Base-by-base conservation (phyloP, 2,888 invertebrate genomes). In the Rhagonycha lutea region DNA sequence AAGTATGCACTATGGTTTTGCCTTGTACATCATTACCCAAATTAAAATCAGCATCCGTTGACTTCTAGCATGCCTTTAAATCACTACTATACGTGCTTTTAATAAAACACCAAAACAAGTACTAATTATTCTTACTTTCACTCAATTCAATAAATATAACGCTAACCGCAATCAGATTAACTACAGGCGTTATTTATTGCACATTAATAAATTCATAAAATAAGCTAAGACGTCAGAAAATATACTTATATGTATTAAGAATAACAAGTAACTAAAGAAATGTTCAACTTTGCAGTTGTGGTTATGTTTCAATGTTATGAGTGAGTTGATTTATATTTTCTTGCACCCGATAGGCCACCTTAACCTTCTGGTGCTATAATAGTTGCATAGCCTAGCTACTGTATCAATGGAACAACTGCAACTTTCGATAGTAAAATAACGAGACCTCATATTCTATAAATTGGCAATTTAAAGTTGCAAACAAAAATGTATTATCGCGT, bases 51-150 rank as follows among this genome's bases (percentile, higher is more conserved):
- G 73, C 73, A 73, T 80, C 78, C 78, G 68, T 78, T 73, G 78
- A 68, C 79, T 80, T 79, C 79, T 80, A 81, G 80, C 81, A 81
- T 81, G 81, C 81, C 77, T 76, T 80, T 73, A 73, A 69, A 73
- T 77, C 78, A 77, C 76, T 77, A 79, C 75, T 69, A 61, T 72
- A 78, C 72, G 63, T 70, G 73, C 69, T 29, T 73, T 72, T 74
- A 69, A 32, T 24, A 28, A 71, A 68, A 74, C 63, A 74, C 14
- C 32, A 24, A 61, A 61, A 74, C 18, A 65, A 65, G 18, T 65
- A 26, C 63, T 26, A 47, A 47, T n/a, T 47, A 47, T 47, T 47
- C 47, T 47, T 47, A 47, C 47, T 47, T 47, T 47, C 47, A 47
- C 47, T 47, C n/a, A n/a, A 47, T 47, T 47, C 47, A 12, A 47